phyloP scores from a whole-genome alignment of 2,888 invertebrate genomes.

The Alcis repandata region DNA sequence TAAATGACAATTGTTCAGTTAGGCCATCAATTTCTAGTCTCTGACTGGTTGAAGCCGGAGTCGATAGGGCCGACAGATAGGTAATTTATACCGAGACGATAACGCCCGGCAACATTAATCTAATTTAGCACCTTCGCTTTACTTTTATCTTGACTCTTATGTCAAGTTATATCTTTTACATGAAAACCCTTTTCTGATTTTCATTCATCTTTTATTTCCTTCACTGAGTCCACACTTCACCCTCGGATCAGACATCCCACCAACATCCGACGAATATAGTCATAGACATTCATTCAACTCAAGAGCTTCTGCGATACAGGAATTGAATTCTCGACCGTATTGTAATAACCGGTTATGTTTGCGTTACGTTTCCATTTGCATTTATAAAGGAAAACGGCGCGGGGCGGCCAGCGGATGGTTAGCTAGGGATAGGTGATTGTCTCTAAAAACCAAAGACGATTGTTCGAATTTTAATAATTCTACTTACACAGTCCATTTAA shows the following conservation, averaged over 20 bases:
- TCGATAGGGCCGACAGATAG: no score
- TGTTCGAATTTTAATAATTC: no score
- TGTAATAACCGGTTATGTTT: conserved; percentile 48
- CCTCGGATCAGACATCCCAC: conserved; percentile 2
- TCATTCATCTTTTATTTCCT: conserved; percentile 10
- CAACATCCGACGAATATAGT: conserved; percentile 20
- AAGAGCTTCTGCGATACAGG: conserved; percentile 33
- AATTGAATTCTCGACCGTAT: conserved; percentile 47
- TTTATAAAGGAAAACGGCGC: conserved; percentile 45
- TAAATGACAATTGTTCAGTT: no score
- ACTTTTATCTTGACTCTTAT: no score
- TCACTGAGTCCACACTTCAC: conserved; percentile 10
- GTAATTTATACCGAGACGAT: no score
- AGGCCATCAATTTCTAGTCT: no score
- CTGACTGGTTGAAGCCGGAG: no score
- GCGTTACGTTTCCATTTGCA: conserved; percentile 48
- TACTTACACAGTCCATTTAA: no score
- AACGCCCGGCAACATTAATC: no score
- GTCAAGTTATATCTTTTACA: no score
- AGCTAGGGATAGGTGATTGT: not conserved
- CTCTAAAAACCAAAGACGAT: not conserved
- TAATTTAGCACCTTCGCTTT: no score
- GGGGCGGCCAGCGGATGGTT: conserved; percentile 21
- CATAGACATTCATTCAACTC: conserved; percentile 17
- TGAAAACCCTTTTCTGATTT: not conserved